Percentiles rank a stretch among this genome's conserved stretches.
These are phyloP conservation scores for Proctacanthus coquilletti DNA, from an alignment of 1,140 invertebrate species.

Conservation along the genomic window DNA sequence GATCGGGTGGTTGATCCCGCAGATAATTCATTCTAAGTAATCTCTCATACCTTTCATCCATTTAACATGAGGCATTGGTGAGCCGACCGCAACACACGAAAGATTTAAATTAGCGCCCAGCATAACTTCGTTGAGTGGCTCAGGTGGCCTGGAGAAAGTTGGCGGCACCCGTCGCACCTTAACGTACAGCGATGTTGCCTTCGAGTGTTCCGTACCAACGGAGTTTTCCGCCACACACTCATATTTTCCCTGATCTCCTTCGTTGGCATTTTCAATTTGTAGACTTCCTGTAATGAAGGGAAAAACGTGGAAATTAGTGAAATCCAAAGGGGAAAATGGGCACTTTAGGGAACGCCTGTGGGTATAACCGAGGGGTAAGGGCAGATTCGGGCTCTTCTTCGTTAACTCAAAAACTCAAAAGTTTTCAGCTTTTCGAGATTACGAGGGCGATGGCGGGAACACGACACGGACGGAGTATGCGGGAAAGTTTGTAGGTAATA, in stretches of 20 bases:
- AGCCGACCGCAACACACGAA: conserved; percentile 90
- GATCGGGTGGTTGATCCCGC: too few relatives aligned
- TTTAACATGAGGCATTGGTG: conserved; percentile 94
- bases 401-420: too few relatives aligned
- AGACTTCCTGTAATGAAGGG: conserved; percentile 57
- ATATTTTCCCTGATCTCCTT: conserved; percentile 82
- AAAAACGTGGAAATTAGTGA: conserved; percentile 7
- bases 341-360: too few relatives aligned
- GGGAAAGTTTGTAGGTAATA: too few relatives aligned
- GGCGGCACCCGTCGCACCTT: conserved; percentile 90
- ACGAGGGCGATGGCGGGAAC: too few relatives aligned
- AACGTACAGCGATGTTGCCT: conserved; percentile 79
- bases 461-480: too few relatives aligned
- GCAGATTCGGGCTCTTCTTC: too few relatives aligned
- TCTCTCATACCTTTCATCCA: conserved; percentile 63
- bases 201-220: conserved; percentile 85
- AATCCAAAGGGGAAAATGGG: background rate
- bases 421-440: too few relatives aligned
- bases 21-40: too few relatives aligned
- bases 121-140: conserved; percentile 71
- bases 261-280: conserved; percentile 78
- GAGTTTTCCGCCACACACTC: conserved; percentile 86
- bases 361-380: too few relatives aligned
- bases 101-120: conserved; percentile 78
- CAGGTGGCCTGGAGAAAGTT: conserved; percentile 83